These are phyloP conservation scores for Anolis sagrei DNA, from an alignment of 2,113 vertebrate genomes.

Conservation along the genomic window DNA sequence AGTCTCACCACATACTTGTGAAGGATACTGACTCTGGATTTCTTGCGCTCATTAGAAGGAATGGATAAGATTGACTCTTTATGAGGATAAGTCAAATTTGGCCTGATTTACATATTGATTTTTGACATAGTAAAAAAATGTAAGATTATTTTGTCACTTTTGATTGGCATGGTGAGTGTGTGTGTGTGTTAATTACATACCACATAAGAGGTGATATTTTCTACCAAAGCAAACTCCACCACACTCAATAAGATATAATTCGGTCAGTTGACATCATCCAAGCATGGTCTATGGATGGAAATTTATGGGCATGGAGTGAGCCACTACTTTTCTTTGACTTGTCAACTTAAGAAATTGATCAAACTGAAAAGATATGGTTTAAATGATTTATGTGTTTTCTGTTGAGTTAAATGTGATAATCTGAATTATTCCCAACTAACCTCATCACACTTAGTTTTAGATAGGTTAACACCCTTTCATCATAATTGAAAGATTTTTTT, in stretches of 20 bases:
- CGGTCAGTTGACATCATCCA: neutral
- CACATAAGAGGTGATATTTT: neutral
- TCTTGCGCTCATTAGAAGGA: too few relatives aligned
- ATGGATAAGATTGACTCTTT: too few relatives aligned
- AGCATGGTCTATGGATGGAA: neutral
- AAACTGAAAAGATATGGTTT: too few relatives aligned
- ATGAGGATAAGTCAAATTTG: too few relatives aligned
- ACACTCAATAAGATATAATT: neutral
- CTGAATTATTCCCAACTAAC: too few relatives aligned
- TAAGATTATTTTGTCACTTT: neutral
- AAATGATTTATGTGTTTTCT: too few relatives aligned
- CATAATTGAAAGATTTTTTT: neutral
- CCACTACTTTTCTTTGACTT: too few relatives aligned
- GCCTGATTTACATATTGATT: neutral
- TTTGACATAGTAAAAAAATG: neutral
- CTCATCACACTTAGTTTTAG: too few relatives aligned
- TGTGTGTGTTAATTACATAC: neutral
- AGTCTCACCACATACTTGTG: too few relatives aligned
- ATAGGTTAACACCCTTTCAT: neutral
- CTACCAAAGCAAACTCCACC: neutral
- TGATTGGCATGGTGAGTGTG: neutral
- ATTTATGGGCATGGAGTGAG: neutral
- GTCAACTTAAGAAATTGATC: too few relatives aligned
- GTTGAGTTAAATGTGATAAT: too few relatives aligned
- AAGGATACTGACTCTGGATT: too few relatives aligned